Evolutionary conservation across 2,888 invertebrate species (phyloP), one percentile per base, ranked within the genome.

Genomic region (Agriotes lineatus): DNA sequence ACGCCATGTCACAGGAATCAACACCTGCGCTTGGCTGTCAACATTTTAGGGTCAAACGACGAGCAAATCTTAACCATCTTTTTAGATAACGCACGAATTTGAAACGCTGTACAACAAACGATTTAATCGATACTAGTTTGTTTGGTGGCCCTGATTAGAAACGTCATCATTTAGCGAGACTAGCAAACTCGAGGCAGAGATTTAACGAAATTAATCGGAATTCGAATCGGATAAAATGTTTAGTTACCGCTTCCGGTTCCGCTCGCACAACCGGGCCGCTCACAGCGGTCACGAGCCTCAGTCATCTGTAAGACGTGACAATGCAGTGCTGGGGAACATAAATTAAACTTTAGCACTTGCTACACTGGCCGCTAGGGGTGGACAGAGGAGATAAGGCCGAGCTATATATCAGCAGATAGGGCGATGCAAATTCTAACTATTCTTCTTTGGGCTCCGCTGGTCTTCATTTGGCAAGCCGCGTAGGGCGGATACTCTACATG

Each of bases 261-360:
- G 54, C 60, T 67, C 67, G 37, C 52, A 59, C 60, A 61, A 59
- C 59, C 48, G 16, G 50, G 56, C 54, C 16, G 60, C 44, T 60
- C 59, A 48, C 54, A 50, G 57, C 35, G 69, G 65, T 65, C 64
- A 64, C 61, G 58, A 68, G 72, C 79, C 79, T 77, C 80, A 80
- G 82, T 82, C 82, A 83, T 83, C 84, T 81, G 82, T 83, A 84
- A 84, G 84, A 84, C 82, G 83, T 83, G 84, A 83, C 84, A 83
- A 84, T 84, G 83, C 82, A 80, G 80, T 77, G 81, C 77, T 79
- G 77, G 79, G 76, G 79, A 77, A 79, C 81, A 83, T 84, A 84
- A 84, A 84, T 84, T 84, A 84, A 84, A 84, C 83, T 84, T 84
- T 84, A 84, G 82, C 82, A 81, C 81, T 82, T 81, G 81, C 81